phyloP scores from a whole-genome alignment of 1,140 invertebrate species.

The Atta cephalotes region DNA sequence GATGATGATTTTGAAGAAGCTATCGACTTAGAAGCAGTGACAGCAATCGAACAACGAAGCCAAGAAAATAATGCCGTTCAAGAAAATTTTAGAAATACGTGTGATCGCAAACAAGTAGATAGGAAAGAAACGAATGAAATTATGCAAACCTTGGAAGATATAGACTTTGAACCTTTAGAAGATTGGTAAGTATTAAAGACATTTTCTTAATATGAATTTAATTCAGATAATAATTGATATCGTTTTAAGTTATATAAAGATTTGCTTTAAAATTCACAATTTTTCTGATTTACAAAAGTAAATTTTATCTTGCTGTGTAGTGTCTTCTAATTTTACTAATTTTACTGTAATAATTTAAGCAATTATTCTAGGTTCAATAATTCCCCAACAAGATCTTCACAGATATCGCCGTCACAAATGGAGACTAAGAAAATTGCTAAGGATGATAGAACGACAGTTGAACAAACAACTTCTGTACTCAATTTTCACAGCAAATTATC shows the following conservation, averaged over 20 bases:
- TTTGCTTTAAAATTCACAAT: conserved; percentile 14
- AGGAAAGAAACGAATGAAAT: not conserved
- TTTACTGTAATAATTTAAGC: not conserved
- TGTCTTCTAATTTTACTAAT: not conserved
- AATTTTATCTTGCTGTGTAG: not conserved
- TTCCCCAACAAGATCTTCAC: not conserved
- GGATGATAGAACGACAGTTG: conserved; percentile 2
- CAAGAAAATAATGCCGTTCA: conserved; percentile 17
- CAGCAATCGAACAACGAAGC: conserved; percentile 69
- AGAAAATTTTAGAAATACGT: not conserved
- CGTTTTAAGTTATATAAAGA: not conserved
- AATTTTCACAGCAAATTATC: not conserved
- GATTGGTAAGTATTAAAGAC: conserved; percentile 22
- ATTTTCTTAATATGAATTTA: conserved; percentile 3
- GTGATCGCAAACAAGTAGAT: not conserved
- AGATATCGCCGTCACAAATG: not conserved
- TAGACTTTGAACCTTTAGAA: conserved; percentile 43
- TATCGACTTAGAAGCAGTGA: conserved; percentile 75
- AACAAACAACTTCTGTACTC: not conserved
- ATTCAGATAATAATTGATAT: not conserved
- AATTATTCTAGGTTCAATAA: conserved; percentile 23
- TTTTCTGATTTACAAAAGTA: not conserved
- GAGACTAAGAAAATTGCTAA: not conserved
- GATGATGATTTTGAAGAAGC: conserved; percentile 77
- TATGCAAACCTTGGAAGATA: conserved; percentile 9